A percentile compares a stretch with the other conserved stretches of the same genome.
Conservation (phyloP, 1,140 invertebrate genomes). For the Orius laevigatus region DNA sequence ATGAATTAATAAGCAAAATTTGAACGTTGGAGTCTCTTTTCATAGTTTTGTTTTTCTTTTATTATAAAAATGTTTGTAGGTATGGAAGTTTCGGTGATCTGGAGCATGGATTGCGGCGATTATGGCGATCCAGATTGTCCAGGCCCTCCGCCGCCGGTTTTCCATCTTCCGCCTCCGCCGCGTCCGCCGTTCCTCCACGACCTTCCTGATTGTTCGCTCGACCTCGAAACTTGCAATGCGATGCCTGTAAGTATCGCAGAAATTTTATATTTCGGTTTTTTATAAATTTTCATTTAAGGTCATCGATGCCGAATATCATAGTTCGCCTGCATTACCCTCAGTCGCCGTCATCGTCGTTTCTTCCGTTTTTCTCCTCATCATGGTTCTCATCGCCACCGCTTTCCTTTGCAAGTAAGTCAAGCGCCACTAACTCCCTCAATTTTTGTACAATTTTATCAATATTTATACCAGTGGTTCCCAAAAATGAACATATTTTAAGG, state of each 20-base stretch:
- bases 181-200: conserved; percentile 23
- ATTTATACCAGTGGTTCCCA: no score
- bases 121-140: conserved; percentile 22
- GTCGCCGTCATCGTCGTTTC: conserved; percentile 23
- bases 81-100: conserved; percentile 16
- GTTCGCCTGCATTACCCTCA: conserved; percentile 24
- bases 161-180: conserved; percentile 20
- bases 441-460: neutral
- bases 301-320: conserved; percentile 25
- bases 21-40: no score
- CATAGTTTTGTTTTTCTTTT: no score
- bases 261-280: conserved; percentile 1
- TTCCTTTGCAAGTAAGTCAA: conserved; percentile 26
- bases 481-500: no score
- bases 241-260: conserved; percentile 20
- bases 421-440: neutral
- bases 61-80: no score
- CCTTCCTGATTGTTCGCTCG: conserved; percentile 20
- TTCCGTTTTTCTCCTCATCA: conserved; percentile 22
- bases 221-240: conserved; percentile 22
- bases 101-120: conserved; percentile 23
- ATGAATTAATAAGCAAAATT: no score
- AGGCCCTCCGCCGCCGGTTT: conserved; percentile 18
- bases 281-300: conserved; percentile 19
- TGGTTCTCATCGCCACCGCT: conserved; percentile 22